Evolutionary conservation across 1,140 invertebrate species (phyloP).

Genomic region (Metopolophium dirhodum): DNA sequence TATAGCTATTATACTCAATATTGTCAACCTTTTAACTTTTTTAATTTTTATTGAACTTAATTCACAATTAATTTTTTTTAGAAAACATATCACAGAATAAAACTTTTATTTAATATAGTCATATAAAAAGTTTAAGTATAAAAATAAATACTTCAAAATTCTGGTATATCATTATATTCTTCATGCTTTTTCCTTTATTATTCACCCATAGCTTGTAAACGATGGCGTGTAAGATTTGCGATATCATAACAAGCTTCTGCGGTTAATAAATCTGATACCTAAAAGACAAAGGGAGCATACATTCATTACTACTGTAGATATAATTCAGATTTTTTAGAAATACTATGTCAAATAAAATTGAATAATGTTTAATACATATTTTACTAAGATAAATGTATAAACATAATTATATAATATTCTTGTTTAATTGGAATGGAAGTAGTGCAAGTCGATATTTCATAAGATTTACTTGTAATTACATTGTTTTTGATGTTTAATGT

Average conservation of each 20-base stretch:
- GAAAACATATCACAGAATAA: constrained; percentile 49
- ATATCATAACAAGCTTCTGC: constrained; percentile 57
- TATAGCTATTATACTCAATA: neutral
- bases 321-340: constrained; percentile 24
- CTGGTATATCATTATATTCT: neutral
- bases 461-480: constrained; percentile 34
- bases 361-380: neutral
- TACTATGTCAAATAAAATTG: constrained; percentile 45
- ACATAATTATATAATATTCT: neutral
- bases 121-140: neutral
- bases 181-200: constrained; percentile 18
- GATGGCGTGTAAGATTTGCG: constrained; percentile 45
- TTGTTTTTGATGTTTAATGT: constrained; percentile 27
- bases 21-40: neutral
- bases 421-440: constrained; percentile 20
- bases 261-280: constrained; percentile 57
- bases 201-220: constrained; percentile 58
- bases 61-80: constrained; percentile 35
- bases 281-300: neutral
- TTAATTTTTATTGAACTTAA: constrained; percentile 7
- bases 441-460: neutral
- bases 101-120: neutral
- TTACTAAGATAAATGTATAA: neutral
- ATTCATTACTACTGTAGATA: neutral
- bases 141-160: constrained; percentile 19